A percentile compares a stretch with the other conserved stretches of the same genome.
phyloP scores from a whole-genome alignment of 2,113 vertebrate species.

The Micronycteris hirsuta region DNA sequence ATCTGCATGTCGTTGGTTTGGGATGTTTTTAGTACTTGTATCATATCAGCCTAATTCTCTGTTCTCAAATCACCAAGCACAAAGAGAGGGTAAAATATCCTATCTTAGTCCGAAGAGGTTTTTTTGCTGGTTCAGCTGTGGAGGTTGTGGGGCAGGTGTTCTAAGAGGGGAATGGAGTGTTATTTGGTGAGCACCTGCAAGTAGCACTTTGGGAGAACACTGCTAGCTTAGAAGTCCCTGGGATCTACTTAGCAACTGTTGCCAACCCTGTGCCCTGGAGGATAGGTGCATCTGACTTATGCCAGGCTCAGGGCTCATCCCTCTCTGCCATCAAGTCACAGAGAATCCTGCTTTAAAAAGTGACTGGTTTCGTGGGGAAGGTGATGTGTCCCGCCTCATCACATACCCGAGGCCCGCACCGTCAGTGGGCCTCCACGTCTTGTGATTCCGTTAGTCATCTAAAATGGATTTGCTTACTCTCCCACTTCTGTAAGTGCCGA shows the following conservation, averaged over 20 bases:
- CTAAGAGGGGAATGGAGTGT: neutral
- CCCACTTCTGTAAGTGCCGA: neutral
- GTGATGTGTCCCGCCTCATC: neutral
- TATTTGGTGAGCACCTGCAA: neutral
- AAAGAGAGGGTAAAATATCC: neutral
- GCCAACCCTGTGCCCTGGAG: neutral
- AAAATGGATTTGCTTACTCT: neutral
- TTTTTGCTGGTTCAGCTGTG: neutral
- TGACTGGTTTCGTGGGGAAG: neutral
- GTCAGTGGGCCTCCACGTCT: neutral
- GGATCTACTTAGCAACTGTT: neutral
- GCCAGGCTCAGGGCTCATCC: neutral
- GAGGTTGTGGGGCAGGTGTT: neutral
- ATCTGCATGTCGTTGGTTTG: neutral
- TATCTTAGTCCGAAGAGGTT: neutral
- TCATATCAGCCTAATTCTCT: neutral
- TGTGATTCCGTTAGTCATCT: neutral
- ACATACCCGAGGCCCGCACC: neutral
- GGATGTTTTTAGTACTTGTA: neutral
- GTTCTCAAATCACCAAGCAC: neutral
- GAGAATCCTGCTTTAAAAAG: neutral
- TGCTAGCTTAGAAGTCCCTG: neutral
- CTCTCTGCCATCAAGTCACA: neutral
- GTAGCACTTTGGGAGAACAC: neutral
- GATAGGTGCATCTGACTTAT: neutral